Evolutionary conservation across 2,797 vertebrate species (phyloP).

Genomic region (Sphenodon punctatus): DNA sequence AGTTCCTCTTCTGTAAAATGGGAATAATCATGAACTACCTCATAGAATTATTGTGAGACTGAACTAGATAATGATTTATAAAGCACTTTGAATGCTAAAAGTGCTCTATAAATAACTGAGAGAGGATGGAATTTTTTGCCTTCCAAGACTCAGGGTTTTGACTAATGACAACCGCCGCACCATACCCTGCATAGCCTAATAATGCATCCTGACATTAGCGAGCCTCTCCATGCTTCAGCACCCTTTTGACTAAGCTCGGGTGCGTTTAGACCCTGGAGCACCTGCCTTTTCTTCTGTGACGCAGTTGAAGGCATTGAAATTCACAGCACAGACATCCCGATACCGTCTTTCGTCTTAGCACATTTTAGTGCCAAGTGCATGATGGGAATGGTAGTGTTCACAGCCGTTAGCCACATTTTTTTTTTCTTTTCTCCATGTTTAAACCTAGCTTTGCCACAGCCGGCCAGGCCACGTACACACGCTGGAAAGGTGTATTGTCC

Average conservation of each 20-base stretch:
- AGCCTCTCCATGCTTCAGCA: not conserved
- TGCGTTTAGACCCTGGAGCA: not conserved
- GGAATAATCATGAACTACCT: no score
- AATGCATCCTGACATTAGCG: not conserved
- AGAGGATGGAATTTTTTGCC: not conserved
- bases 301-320: slow-evolving; percentile 34
- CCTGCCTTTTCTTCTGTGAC: not conserved
- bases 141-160: not conserved
- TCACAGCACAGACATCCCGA: not conserved
- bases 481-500: no score
- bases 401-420: not conserved
- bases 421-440: no score
- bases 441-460: no score
- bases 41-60: no score
- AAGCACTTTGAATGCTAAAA: no score
- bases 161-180: fast-evolving
- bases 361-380: slow-evolving; percentile 19
- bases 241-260: not conserved
- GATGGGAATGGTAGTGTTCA: slow-evolving; percentile 21
- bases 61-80: no score
- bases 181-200: not conserved
- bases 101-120: no score
- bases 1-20: no score
- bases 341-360: not conserved
- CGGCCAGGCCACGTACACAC: no score